phyloP scores from a whole-genome alignment of 2,888 invertebrate genomes.

The Dynastes grantii region DNA sequence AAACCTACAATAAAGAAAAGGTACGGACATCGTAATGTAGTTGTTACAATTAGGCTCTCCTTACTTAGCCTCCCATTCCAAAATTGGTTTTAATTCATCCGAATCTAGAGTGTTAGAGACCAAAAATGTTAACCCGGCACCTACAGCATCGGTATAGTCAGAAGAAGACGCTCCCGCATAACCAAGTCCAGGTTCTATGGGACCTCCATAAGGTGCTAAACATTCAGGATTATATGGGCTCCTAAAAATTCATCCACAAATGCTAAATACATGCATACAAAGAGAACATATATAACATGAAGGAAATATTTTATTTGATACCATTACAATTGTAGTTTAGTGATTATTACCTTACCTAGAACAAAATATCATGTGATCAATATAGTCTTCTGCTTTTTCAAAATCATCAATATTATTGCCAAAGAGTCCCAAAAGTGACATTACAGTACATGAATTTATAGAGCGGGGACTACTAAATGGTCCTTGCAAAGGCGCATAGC shows the following conservation, averaged over 20 bases:
- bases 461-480: conserved; percentile 75
- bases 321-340: conserved; percentile 3
- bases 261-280: neutral
- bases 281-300: too few relatives aligned
- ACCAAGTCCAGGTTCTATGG: conserved; percentile 87
- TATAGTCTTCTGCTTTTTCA: conserved; percentile 65
- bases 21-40: conserved; percentile 5
- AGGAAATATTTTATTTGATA: too few relatives aligned
- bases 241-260: conserved; percentile 65
- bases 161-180: conserved; percentile 83
- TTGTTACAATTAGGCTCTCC: conserved; percentile 25
- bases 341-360: conserved; percentile 66
- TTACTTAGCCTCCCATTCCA: conserved; percentile 83
- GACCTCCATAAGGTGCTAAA: conserved; percentile 89
- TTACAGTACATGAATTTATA: conserved; percentile 82
- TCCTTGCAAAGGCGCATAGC: conserved; percentile 86
- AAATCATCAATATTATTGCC: conserved; percentile 75
- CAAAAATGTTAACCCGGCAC: conserved; percentile 84
- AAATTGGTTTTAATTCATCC: conserved; percentile 74
- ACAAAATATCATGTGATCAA: conserved; percentile 72
- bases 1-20: conserved; percentile 70
- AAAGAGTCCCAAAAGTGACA: conserved; percentile 88
- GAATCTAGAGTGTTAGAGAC: conserved; percentile 80
- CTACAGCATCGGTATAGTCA: conserved; percentile 76
- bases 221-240: conserved; percentile 78